A percentile compares a stretch with the other conserved stretches of the same genome.
Conservation (phyloP, 1,140 invertebrate species). For the Propsilocerus akamusi region DNA sequence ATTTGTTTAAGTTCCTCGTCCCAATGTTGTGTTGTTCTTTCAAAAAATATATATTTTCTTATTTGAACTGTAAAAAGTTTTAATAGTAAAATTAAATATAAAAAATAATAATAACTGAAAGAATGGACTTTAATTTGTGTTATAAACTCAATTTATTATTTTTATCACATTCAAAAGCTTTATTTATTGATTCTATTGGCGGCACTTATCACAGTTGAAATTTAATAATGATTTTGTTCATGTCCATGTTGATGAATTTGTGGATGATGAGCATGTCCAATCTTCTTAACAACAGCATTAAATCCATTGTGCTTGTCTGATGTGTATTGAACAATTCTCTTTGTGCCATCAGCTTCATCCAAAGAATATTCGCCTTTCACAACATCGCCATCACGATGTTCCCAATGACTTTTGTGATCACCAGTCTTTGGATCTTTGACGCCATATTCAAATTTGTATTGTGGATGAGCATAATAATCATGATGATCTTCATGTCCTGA, state of each 20-base stretch:
- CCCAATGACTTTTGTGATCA: constrained; percentile 30
- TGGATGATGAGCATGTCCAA: constrained; percentile 20
- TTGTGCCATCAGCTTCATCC: constrained; percentile 37
- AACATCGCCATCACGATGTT: constrained; percentile 29
- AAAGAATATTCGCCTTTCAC: constrained; percentile 31
- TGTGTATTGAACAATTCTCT: constrained; percentile 35
- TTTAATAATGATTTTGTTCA: neutral
- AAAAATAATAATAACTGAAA: too few relatives aligned
- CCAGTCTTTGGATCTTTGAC: constrained; percentile 32
- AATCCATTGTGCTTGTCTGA: constrained; percentile 33
- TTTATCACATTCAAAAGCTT: too few relatives aligned
- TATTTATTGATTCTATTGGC: too few relatives aligned
- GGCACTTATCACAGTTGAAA: too few relatives aligned
- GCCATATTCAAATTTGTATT: constrained; percentile 33
- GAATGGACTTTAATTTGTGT: too few relatives aligned
- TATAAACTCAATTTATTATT: too few relatives aligned
- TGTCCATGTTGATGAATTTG: constrained; percentile 8
- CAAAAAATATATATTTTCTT: too few relatives aligned
- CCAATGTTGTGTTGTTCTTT: too few relatives aligned
- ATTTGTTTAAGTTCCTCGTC: too few relatives aligned
- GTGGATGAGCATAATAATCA: constrained; percentile 21
- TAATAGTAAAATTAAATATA: too few relatives aligned
- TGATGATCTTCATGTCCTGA: neutral
- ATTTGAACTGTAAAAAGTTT: too few relatives aligned
- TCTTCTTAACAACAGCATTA: constrained; percentile 33